phyloP scores from a whole-genome alignment of 2,113 vertebrate species.

The Bombycilla garrulus region DNA sequence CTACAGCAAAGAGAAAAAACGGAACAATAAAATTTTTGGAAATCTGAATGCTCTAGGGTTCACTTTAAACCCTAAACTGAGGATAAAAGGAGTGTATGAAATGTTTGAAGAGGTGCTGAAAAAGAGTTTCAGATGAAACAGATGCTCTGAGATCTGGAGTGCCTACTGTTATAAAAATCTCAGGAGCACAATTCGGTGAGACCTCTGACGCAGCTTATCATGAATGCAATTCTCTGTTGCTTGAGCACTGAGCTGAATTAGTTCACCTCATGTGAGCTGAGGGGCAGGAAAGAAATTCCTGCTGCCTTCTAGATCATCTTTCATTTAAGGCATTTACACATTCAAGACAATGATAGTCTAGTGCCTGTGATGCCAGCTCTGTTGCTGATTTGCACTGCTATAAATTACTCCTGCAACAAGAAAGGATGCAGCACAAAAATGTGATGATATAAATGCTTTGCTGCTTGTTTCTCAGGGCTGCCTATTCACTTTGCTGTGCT shows the following conservation, averaged over 20 bases:
- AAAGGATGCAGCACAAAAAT: background rate
- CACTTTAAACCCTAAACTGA: background rate
- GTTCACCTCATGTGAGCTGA: background rate
- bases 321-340: background rate
- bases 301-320: background rate
- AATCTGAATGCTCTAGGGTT: background rate
- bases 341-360: background rate
- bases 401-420: background rate
- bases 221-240: background rate
- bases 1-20: background rate
- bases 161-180: background rate
- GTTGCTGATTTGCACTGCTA: background rate
- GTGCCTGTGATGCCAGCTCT: background rate
- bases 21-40: background rate
- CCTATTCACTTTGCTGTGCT: background rate
- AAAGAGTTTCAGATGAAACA: conserved; percentile 9
- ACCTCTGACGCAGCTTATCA: background rate
- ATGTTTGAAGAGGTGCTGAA: background rate
- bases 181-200: background rate
- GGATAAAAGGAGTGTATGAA: background rate
- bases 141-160: background rate
- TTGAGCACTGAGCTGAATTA: background rate
- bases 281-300: background rate
- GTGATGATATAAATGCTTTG: background rate
- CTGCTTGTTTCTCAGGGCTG: background rate